Evolutionary conservation across 2,797 vertebrate species (phyloP).

Genomic region (Brachymystax lenok): DNA sequence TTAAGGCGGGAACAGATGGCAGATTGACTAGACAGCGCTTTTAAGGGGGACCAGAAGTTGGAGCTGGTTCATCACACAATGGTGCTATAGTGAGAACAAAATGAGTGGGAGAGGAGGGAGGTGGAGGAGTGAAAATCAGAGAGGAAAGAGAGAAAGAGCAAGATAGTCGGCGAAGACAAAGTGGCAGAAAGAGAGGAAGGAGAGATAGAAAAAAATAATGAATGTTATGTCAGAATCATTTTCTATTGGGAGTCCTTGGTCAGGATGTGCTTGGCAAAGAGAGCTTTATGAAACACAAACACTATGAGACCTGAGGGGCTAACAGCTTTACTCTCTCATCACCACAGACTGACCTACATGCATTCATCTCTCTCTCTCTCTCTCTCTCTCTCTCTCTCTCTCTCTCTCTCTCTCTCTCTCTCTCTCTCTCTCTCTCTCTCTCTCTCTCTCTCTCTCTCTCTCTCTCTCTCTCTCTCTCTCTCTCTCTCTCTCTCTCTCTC

Average conservation of each 20-base stretch:
- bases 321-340: background rate
- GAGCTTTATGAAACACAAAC: background rate
- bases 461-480: too few relatives aligned
- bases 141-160: background rate
- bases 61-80: background rate
- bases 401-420: too few relatives aligned
- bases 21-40: too few relatives aligned
- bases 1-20: too few relatives aligned
- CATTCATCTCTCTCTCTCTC: too few relatives aligned
- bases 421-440: too few relatives aligned
- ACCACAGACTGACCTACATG: background rate
- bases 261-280: background rate
- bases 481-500: too few relatives aligned
- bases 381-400: too few relatives aligned
- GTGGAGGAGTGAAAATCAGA: constrained; percentile 8
- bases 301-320: background rate
- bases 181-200: background rate
- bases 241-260: background rate
- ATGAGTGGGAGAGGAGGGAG: background rate
- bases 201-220: background rate
- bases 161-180: background rate
- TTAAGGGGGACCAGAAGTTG: background rate
- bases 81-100: constrained; percentile 7
- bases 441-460: too few relatives aligned
- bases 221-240: background rate